Evolutionary conservation across 2,113 vertebrate genomes (phyloP), one percentile per base, ranked within the genome.

Genomic region (Taurulus bubalis): DNA sequence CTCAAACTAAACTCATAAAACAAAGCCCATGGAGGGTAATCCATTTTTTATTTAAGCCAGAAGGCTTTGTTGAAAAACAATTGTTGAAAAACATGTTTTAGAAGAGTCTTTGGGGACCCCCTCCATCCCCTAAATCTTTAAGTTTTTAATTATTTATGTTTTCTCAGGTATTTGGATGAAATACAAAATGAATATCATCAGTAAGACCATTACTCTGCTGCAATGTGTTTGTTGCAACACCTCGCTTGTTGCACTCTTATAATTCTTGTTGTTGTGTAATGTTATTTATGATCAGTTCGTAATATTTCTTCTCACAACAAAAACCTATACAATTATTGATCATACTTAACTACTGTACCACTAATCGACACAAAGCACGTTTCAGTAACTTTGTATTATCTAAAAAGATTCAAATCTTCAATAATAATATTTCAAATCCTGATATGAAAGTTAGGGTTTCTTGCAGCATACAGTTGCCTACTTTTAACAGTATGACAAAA

Each of bases 41-140:
- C 53, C 64, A 77, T 85, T 82, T 76, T 73, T 73, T 51, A 73
- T 78, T 26, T 42, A 30, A 56, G 47, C 24, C 58, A 74, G 70
- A 64, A 59, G 70, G n/a, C n/a, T n/a, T n/a, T n/a, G n/a, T n/a
- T n/a, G n/a, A n/a, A n/a, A n/a, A n/a, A n/a, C n/a, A n/a, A n/a
- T n/a, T n/a, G n/a, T n/a, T n/a, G n/a, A 65, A 63, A 82, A 68
- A 80, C 6, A 68, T 18, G 26, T 81, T 81, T 73, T 12, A 80
- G 16, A 77, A 73, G 63, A 68, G 32, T 24, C 71, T 67, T 68
- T 34, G 22, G 75, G 70, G 71, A 70, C 24, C 16, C 49, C 1
- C 10, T 55, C 10, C 60, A 71, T 24, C 15, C 55, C 7, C 7
- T 75, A 34, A 67, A 75, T 67, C 49, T 69, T 67, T 30, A 66